Evolutionary conservation across 2,888 invertebrate species (phyloP), one percentile per base, ranked within the genome.

Genomic region (Caenorhabditis plicata): DNA sequence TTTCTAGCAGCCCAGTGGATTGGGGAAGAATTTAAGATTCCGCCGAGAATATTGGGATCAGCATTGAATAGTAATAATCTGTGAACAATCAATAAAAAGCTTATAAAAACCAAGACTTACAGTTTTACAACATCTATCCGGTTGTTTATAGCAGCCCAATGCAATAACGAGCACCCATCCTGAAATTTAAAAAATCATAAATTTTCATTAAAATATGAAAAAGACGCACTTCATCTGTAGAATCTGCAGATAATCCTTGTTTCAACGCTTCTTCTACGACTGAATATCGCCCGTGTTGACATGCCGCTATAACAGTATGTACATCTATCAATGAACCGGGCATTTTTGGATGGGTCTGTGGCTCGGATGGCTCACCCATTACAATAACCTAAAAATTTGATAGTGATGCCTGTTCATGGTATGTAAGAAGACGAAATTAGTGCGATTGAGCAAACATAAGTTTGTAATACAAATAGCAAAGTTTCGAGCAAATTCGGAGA

Each of bases 131-230:
- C 47, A 15, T 64, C 52, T 9, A 67, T 35, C 49, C 95, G 87
- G 85, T 96, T 98, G 83, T 98, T 98, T 80, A 98, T 98, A 22
- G 98, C 90, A 29, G 96, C 96, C 98, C 98, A 99, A 82, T 98
- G 98, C 11, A 98, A 85, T 45, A 98, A 84, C 1, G 95, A 93
- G 50, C 98, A 95, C 39, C 93, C 94, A 83, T 98, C 96, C 71
- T 62, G 39, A 46, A 57, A 43, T 15, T 17, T 19, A 36, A 23
- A 25, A 19, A 38, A 29, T 15, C 13, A 5, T 8, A 23, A 11
- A 26, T 25, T 23, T 46, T 46, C 19, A 26, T 13, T 38, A 19
- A 47, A 15, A 19, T 2, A 32, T 9, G 19, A 43, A 43, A 25
- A 29, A 46, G 40, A 46, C 48, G 52, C 26, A 62, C 62, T 35